Percentiles rank a stretch among this genome's conserved stretches.
Conservation (phyloP, 2,113 vertebrate species). For the Ascaphus truei region DNA sequence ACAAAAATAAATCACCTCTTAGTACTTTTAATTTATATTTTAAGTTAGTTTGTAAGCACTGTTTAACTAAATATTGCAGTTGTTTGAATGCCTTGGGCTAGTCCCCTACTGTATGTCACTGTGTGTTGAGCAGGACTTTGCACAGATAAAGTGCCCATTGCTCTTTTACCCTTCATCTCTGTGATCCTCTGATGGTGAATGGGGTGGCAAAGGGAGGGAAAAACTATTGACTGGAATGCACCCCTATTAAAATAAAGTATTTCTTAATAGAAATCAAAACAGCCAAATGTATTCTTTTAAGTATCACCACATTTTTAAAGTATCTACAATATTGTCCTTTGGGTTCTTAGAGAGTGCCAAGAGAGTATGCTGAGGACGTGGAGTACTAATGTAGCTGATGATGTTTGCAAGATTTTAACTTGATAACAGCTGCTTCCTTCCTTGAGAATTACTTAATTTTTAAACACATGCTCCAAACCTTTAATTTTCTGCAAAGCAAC, state of each 20-base stretch:
- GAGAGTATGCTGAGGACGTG: neutral
- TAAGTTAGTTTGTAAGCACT: too few relatives aligned
- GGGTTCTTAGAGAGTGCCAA: neutral
- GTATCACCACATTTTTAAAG: neutral
- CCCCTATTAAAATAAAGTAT: neutral
- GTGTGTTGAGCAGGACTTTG: too few relatives aligned
- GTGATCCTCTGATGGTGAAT: too few relatives aligned
- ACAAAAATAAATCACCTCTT: too few relatives aligned
- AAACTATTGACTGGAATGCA: neutral
- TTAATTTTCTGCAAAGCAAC: conserved; percentile 75
- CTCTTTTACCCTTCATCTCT: too few relatives aligned
- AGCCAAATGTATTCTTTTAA: neutral
- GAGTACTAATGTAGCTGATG: neutral
- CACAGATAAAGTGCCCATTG: too few relatives aligned
- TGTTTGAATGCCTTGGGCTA: too few relatives aligned
- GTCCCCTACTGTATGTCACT: too few relatives aligned
- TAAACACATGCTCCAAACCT: conserved; percentile 69
- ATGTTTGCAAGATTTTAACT: conserved; percentile 61
- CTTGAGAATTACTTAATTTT: conserved; percentile 70
- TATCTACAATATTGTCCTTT: neutral
- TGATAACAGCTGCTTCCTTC: conserved; percentile 63
- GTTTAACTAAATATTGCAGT: too few relatives aligned
- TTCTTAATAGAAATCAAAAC: neutral
- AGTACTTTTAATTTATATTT: too few relatives aligned
- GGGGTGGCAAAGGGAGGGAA: too few relatives aligned